These are phyloP conservation scores for Choristoneura fumiferana DNA, from an alignment of 1,140 invertebrate species.

Conservation along the genomic window DNA sequence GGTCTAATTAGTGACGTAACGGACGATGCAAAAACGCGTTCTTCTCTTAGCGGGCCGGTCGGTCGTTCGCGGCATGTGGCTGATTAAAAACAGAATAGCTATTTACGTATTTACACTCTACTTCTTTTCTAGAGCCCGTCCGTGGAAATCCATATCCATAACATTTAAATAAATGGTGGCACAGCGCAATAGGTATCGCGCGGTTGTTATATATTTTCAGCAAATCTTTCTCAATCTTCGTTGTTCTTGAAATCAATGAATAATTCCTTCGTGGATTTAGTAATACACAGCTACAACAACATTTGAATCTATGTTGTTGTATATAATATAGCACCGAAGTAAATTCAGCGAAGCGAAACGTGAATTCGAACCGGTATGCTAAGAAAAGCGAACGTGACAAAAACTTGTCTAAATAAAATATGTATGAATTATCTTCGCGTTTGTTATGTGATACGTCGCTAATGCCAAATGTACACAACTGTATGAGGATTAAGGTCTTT, in stretches of 20 bases:
- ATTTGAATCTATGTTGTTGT: too few relatives aligned
- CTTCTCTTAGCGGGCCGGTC: neutral
- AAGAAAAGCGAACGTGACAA: neutral
- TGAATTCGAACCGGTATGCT: neutral
- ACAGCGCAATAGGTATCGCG: neutral
- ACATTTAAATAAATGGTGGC: neutral
- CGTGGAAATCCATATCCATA: neutral
- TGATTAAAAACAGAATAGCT: conserved; percentile 11
- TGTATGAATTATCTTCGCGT: neutral
- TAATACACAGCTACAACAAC: too few relatives aligned
- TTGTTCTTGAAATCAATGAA: too few relatives aligned
- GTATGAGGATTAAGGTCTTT: neutral
- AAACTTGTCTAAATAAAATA: conserved; percentile 11
- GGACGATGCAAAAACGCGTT: neutral
- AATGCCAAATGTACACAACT: conserved; percentile 1
- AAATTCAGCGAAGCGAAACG: neutral
- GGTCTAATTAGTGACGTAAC: conserved; percentile 16
- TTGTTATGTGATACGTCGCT: conserved; percentile 4
- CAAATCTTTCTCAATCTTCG: too few relatives aligned
- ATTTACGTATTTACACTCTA: conserved; percentile 15
- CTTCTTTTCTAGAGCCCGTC: neutral
- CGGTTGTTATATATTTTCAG: too few relatives aligned
- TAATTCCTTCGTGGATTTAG: too few relatives aligned
- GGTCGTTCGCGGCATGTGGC: neutral
- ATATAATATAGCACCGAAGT: too few relatives aligned